Conservation (phyloP, 1,140 invertebrate species). For the Atopsyche davidsoni region DNA sequence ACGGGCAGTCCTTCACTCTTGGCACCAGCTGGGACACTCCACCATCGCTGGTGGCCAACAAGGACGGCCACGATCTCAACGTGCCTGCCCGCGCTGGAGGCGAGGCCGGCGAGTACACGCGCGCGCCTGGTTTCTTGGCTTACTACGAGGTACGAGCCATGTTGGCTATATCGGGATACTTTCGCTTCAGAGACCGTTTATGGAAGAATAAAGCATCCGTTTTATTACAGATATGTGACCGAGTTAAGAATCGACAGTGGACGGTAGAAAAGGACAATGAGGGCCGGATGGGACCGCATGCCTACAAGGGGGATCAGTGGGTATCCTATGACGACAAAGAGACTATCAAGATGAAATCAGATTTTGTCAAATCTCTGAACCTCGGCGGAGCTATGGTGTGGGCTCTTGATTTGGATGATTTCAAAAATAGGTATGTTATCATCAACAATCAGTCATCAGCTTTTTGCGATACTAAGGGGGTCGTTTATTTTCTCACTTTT, state of each 20-base stretch:
- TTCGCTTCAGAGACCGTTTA: no score
- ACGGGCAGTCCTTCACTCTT: constrained; percentile 79
- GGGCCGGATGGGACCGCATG: constrained; percentile 77
- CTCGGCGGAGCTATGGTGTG: constrained; percentile 87
- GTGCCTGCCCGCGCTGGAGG: constrained; percentile 68
- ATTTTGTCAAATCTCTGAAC: constrained; percentile 66
- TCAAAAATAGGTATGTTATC: constrained; percentile 55
- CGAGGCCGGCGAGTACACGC: constrained; percentile 72
- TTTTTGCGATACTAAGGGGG: no score
- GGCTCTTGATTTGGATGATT: constrained; percentile 86
- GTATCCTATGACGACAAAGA: constrained; percentile 79
- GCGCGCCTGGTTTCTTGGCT: constrained; percentile 76
- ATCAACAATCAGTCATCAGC: no score
- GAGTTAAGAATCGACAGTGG: constrained; percentile 71
- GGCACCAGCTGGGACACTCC: constrained; percentile 37
- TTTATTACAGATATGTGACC: constrained; percentile 65
- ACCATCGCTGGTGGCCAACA: constrained; percentile 35
- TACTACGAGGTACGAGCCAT: constrained; percentile 83
- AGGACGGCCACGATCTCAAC: constrained; percentile 61
- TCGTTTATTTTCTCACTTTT: no score
- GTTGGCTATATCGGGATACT: no score
- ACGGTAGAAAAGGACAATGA: constrained; percentile 69
- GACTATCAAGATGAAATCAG: constrained; percentile 71
- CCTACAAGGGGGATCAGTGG: constrained; percentile 82
- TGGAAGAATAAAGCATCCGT: not conserved